Evolutionary conservation across 1,140 invertebrate species (phyloP).

Genomic region (Pomacea maculata): DNA sequence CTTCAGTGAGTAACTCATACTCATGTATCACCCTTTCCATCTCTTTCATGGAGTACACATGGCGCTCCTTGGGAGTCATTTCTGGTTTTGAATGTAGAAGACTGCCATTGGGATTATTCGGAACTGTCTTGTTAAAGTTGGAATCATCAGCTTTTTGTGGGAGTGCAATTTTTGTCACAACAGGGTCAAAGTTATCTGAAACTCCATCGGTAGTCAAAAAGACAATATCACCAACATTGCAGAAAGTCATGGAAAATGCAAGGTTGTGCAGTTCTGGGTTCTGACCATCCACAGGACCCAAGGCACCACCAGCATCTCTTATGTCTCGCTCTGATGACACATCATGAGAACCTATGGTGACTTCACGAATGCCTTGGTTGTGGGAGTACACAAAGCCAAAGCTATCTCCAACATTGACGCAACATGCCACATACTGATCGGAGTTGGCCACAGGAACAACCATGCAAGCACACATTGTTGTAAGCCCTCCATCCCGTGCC

Average conservation of each 20-base stretch:
- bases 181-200: constrained; percentile 93
- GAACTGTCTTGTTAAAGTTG: constrained; percentile 31
- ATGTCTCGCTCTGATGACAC: constrained; percentile 89
- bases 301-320: constrained; percentile 87
- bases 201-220: constrained; percentile 92
- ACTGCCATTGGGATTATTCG: constrained; percentile 32
- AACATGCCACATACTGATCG: constrained; percentile 81
- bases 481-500: constrained; percentile 85
- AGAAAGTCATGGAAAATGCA: constrained; percentile 87
- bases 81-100: constrained; percentile 54
- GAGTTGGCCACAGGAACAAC: constrained; percentile 73
- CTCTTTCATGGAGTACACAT: constrained; percentile 64
- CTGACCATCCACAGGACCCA: constrained; percentile 83
- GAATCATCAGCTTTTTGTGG: constrained; percentile 62
- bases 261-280: constrained; percentile 91
- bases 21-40: constrained; percentile 66
- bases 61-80: constrained; percentile 63
- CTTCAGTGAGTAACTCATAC: constrained; percentile 61
- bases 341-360: constrained; percentile 84
- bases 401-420: constrained; percentile 91
- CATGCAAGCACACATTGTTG: constrained; percentile 84
- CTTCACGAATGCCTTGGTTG: constrained; percentile 76
- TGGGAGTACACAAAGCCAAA: constrained; percentile 88
- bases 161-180: constrained; percentile 91
- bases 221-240: constrained; percentile 85